These are phyloP conservation scores for Nomada ruficornis DNA, from an alignment of 2,888 invertebrate species.

Conservation along the genomic window DNA sequence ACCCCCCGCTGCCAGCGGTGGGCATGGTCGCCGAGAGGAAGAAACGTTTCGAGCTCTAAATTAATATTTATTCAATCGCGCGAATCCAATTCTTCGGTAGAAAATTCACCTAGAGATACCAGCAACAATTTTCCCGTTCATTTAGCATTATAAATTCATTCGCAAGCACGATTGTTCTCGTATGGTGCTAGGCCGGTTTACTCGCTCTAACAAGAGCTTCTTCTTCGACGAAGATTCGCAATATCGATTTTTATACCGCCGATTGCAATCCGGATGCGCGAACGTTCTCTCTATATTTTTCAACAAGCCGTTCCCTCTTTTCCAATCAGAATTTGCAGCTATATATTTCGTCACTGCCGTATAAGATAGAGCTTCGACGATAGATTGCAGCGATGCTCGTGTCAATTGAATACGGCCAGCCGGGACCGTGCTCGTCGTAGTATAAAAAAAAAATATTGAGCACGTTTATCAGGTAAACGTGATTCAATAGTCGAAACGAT, in stretches of 20 bases:
- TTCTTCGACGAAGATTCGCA: not conserved
- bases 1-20: conserved; percentile 85
- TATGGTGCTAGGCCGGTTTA: conserved; percentile 54
- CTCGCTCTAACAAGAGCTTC: conserved; percentile 17
- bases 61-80: not conserved
- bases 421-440: conserved; percentile 51
- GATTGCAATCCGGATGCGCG: not conserved
- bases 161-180: not conserved
- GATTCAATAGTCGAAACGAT: conserved; percentile 72
- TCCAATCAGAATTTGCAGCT: not conserved
- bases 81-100: not conserved
- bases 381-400: conserved; percentile 32
- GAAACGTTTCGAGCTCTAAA: conserved; percentile 88
- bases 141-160: not conserved
- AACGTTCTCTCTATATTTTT: not conserved
- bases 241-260: not conserved
- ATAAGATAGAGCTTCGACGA: conserved; percentile 35
- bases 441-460: conserved; percentile 68
- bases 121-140: not conserved
- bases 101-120: not conserved
- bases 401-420: conserved; percentile 35
- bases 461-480: conserved; percentile 76
- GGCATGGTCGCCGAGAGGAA: conserved; percentile 91
- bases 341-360: conserved; percentile 55
- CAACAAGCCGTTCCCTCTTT: not conserved